Evolutionary conservation across 1,140 invertebrate species (phyloP), one percentile per base, ranked within the genome.

Genomic region (Lucilia cuprina): DNA sequence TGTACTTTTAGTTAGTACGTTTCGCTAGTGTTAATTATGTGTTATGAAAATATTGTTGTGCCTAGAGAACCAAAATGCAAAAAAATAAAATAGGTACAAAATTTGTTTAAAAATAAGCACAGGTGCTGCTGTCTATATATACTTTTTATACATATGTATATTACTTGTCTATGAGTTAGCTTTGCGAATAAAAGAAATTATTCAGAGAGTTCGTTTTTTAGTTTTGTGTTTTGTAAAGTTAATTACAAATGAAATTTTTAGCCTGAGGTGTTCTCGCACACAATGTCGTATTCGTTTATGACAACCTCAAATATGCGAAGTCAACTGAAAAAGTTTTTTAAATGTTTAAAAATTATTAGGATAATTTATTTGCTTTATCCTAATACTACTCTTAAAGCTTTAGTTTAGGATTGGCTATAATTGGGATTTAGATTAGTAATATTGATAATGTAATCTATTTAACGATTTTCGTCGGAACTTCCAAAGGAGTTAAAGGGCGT

Each of bases 1-100:
- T 41, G 41, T 41, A 41, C 2, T 41, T 41, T 30, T 5, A 49
- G 21, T 30, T 25, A 2, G 13, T n/a, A 41, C 12, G 17, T 10
- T 80, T 35, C 21, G 41, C 41, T 80, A 30, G 77, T 80, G 77
- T 80, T 80, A 80, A 80, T 80, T 80, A 80, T 80, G 77, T 80
- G 35, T 80, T 80, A 80, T 49, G 41, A 80, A 80, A 80, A 70
- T 70, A 70, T 25, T 70, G 65, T 21, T 70, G 19, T 60, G 17
- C n/a, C 17, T 70, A 21, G 17, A 60, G 50, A 60, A 41, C 30
- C n/a, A 41, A 77, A 34, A 34, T 34, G 74, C 25, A 75, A 75
- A 75, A 77, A 77, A 41, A 80, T 49, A 49, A 49, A 19, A 47
- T n/a, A 35, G n/a, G 9, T 14, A 80, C 77, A 49, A 49, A 13